phyloP scores from a whole-genome alignment of 2,113 vertebrate species.

The Myotis brandtii region DNA sequence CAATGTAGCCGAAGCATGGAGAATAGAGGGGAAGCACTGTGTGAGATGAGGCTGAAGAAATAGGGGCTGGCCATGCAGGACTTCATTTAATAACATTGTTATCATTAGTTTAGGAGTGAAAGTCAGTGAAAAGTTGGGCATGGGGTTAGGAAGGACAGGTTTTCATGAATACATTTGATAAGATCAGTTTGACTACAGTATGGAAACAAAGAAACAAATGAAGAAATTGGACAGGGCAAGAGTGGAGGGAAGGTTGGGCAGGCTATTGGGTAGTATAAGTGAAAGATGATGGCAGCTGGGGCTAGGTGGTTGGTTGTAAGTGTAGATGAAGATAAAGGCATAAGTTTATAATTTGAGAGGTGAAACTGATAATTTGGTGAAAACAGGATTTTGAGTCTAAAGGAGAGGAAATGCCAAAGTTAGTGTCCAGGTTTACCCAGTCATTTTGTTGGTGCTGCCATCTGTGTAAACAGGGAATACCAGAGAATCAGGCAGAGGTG shows the following conservation, averaged over 20 bases:
- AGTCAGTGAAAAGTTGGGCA: not conserved
- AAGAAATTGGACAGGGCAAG: not conserved
- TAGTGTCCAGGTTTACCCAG: not conserved
- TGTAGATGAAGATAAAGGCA: not conserved
- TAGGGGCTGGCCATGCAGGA: not conserved
- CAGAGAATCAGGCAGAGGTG: not conserved
- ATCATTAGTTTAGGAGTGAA: slow-evolving; percentile 1
- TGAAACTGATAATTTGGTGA: slow-evolving; percentile 9
- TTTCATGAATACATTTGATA: not conserved
- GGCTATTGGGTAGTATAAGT: not conserved
- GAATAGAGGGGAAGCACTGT: not conserved
- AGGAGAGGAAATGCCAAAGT: not conserved
- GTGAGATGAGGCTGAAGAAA: not conserved
- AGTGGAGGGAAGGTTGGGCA: not conserved
- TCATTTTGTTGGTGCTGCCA: not conserved
- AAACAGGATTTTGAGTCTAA: not conserved
- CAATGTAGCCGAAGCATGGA: not conserved
- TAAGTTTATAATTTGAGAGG: not conserved
- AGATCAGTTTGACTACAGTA: not conserved
- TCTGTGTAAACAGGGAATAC: not conserved
- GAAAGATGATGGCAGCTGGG: not conserved
- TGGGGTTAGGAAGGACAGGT: not conserved
- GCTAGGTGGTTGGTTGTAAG: not conserved
- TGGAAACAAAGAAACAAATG: not conserved
- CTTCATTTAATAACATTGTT: not conserved